Conservation (phyloP, 2,113 vertebrate genomes). For the Piprites chloris region DNA sequence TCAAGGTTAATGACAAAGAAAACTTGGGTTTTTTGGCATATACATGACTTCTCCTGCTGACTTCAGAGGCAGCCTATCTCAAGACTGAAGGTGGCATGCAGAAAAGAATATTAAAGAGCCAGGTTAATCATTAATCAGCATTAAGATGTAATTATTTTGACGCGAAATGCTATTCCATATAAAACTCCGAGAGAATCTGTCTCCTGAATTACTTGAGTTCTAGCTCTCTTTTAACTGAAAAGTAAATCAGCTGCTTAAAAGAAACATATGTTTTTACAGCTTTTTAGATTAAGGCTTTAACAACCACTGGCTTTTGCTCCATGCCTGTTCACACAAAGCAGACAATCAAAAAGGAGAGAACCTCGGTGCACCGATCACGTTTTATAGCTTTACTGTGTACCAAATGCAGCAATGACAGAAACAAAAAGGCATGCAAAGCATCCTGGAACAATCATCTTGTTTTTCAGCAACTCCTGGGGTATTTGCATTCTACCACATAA, state of each 20-base stretch:
- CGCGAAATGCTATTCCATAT: neutral
- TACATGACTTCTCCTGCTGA: constrained; percentile 29
- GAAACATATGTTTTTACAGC: neutral
- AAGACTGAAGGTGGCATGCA: constrained; percentile 11
- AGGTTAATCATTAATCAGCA: constrained; percentile 12
- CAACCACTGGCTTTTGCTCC: neutral
- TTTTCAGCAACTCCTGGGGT: neutral
- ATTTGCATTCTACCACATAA: neutral
- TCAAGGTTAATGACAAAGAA: constrained; percentile 61
- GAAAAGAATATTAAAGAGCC: neutral
- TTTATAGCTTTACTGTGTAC: neutral
- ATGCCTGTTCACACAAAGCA: neutral
- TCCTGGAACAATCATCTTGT: neutral
- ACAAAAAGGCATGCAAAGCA: neutral
- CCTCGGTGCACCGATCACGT: neutral
- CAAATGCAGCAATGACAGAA: neutral
- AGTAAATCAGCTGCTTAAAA: neutral
- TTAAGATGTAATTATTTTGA: neutral
- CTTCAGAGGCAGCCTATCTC: constrained; percentile 5
- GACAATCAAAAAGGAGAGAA: neutral
- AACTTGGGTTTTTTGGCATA: neutral
- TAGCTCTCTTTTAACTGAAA: neutral
- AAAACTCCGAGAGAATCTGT: neutral
- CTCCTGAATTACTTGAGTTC: neutral
- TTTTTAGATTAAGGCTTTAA: neutral